Evolutionary conservation across 2,888 invertebrate species (phyloP).

Genomic region (Ennomos fuscantarius): DNA sequence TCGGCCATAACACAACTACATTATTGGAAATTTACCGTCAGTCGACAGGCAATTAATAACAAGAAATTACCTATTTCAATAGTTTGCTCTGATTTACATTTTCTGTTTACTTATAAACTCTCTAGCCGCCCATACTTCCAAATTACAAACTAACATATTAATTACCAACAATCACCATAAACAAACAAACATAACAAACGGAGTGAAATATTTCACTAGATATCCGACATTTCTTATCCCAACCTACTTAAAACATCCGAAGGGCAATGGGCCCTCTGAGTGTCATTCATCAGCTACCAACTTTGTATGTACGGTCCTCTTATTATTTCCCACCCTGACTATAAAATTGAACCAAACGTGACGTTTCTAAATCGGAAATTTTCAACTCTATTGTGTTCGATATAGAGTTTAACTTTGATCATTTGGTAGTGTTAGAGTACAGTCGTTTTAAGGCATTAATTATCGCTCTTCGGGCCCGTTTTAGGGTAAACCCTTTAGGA

Average conservation of each 20-base stretch:
- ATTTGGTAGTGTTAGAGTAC: slow-evolving; percentile 50
- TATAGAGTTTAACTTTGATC: slow-evolving; percentile 47
- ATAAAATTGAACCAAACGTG: slow-evolving; percentile 81
- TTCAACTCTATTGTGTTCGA: slow-evolving; percentile 37
- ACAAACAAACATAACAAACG: slow-evolving; percentile 46
- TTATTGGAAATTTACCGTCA: too few relatives aligned
- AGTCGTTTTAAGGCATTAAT: slow-evolving; percentile 81
- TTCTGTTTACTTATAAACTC: slow-evolving; percentile 1
- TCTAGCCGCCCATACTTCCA: slow-evolving; percentile 14
- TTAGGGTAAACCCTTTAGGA: slow-evolving; percentile 82
- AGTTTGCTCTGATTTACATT: background rate
- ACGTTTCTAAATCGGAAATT: slow-evolving; percentile 38
- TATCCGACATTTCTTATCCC: slow-evolving; percentile 83
- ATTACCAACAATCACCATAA: slow-evolving; percentile 44
- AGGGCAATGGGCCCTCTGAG: slow-evolving; percentile 84
- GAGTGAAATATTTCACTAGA: slow-evolving; percentile 75
- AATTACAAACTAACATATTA: slow-evolving; percentile 18
- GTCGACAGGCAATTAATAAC: too few relatives aligned
- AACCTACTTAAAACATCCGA: slow-evolving; percentile 82
- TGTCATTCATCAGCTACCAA: slow-evolving; percentile 83
- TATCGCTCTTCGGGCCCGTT: slow-evolving; percentile 75
- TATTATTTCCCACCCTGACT: slow-evolving; percentile 80
- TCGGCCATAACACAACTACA: too few relatives aligned
- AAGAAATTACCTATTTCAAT: too few relatives aligned
- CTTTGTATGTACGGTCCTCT: slow-evolving; percentile 81